phyloP scores from a whole-genome alignment of 2,888 invertebrate genomes.

The Mesorhabditis sp. region DNA sequence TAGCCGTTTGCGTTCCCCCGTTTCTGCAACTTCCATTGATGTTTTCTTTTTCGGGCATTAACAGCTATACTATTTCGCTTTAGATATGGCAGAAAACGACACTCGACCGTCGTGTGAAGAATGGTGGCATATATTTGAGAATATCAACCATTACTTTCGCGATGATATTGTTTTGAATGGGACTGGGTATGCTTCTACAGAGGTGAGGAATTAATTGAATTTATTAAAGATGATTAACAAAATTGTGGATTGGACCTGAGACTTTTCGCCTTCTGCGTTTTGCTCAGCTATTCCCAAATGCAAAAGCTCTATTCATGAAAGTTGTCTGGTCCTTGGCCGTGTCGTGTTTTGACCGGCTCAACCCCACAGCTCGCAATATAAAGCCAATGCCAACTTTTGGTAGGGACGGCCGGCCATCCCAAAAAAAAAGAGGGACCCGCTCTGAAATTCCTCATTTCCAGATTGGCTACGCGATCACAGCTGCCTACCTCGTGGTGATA shows the following conservation, averaged over 20 bases:
- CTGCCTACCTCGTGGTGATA: constrained; percentile 65
- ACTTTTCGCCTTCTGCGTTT: background rate
- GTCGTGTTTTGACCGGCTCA: background rate
- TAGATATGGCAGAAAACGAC: no score
- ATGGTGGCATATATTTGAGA: constrained; percentile 29
- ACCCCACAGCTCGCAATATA: no score
- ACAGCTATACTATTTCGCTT: no score
- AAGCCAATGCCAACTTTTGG: background rate
- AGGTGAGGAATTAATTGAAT: constrained; percentile 21
- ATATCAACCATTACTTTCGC: constrained; percentile 51
- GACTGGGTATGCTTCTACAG: constrained; percentile 44
- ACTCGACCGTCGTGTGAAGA: constrained; percentile 18
- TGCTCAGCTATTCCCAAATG: background rate
- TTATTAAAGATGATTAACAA: background rate
- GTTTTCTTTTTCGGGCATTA: no score
- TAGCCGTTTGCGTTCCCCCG: no score
- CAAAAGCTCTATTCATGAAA: background rate
- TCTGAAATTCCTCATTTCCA: constrained; percentile 20
- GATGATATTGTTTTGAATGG: constrained; percentile 49
- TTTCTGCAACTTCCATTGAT: no score
- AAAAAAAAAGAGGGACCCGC: background rate
- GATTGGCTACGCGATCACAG: constrained; percentile 49
- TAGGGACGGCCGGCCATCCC: background rate
- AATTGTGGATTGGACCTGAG: background rate
- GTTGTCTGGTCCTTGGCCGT: background rate